These are phyloP conservation scores for Tachysurus vachellii DNA, from an alignment of 2,113 vertebrate genomes.

Conservation along the genomic window DNA sequence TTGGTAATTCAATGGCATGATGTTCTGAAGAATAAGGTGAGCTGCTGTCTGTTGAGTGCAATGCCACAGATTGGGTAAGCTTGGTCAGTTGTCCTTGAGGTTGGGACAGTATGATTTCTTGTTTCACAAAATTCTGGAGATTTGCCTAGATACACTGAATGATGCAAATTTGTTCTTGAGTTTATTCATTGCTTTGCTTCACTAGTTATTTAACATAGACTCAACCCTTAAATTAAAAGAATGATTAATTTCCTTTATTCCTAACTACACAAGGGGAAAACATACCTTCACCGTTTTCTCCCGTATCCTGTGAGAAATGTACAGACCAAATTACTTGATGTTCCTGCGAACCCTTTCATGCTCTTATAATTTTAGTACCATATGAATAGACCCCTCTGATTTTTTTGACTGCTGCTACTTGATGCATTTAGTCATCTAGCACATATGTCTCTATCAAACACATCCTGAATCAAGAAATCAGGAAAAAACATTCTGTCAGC, in stretches of 20 bases:
- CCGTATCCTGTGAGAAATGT: neutral
- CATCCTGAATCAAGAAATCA: neutral
- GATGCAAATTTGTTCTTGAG: conserved; percentile 5
- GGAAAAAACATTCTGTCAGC: neutral
- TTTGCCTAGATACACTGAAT: conserved; percentile 31
- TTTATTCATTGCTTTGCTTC: neutral
- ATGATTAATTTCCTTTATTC: neutral
- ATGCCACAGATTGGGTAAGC: conserved; percentile 45
- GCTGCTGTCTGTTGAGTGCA: neutral
- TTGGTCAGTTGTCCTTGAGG: conserved; percentile 28
- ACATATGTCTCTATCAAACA: neutral
- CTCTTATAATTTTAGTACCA: neutral
- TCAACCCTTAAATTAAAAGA: neutral
- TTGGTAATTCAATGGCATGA: neutral
- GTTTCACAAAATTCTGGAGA: conserved; percentile 16
- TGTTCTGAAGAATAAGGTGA: neutral
- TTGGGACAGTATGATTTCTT: neutral
- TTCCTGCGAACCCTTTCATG: neutral
- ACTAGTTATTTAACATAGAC: neutral
- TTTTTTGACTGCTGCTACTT: neutral
- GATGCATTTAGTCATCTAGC: neutral
- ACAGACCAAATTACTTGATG: neutral
- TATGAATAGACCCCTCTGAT: neutral
- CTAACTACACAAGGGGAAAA: neutral
- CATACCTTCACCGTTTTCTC: neutral